phyloP scores from a whole-genome alignment of 2,113 vertebrate genomes.

The Platichthys stellatus region DNA sequence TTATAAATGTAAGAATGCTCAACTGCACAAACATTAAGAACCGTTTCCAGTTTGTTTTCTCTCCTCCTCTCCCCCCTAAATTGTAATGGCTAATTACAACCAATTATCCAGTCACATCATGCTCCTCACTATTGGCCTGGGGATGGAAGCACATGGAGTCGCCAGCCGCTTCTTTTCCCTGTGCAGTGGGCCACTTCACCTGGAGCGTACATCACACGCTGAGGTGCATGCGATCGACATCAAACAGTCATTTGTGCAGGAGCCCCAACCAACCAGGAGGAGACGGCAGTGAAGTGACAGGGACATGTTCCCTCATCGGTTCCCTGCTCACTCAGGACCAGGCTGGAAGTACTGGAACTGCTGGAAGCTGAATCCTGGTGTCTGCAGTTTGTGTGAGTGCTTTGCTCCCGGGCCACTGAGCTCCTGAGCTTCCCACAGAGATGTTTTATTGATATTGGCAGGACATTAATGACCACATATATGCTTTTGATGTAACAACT shows the following conservation, averaged over 20 bases:
- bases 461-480: background rate
- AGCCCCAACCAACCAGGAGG: conserved; percentile 5
- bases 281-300: conserved; percentile 11
- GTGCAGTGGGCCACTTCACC: conserved; percentile 2
- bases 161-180: conserved; percentile 9
- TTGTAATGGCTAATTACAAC: background rate
- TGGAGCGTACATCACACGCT: background rate
- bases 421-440: background rate
- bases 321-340: background rate
- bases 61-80: background rate
- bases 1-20: background rate
- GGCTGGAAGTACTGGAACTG: background rate
- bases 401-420: conserved; percentile 9
- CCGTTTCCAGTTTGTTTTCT: background rate
- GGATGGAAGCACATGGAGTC: conserved; percentile 23
- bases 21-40: background rate
- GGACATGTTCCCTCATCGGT: conserved; percentile 25
- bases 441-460: conserved; percentile 4
- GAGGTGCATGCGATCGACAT: conserved; percentile 14
- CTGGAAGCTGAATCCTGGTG: conserved; percentile 4
- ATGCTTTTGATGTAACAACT: background rate
- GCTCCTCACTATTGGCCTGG: background rate
- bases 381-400: background rate
- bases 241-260: background rate
- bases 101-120: background rate